Evolutionary conservation across 2,113 vertebrate species (phyloP).

Genomic region (Anser cygnoides): DNA sequence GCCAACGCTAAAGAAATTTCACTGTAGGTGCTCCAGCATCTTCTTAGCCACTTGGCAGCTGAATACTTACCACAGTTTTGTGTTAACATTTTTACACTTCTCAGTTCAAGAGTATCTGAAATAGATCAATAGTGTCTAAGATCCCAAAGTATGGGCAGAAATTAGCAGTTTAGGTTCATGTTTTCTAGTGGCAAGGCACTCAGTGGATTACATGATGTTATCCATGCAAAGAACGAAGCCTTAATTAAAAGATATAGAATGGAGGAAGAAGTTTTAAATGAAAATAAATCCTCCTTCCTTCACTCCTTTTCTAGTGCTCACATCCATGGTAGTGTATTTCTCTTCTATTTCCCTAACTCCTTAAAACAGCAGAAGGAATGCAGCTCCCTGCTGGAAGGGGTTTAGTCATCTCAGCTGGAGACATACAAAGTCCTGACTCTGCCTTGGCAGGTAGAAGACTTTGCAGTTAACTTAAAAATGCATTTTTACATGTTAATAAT

Average conservation of each 20-base stretch:
- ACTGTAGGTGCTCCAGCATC: background rate
- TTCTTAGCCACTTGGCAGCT: background rate
- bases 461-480: background rate
- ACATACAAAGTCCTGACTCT: background rate
- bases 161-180: background rate
- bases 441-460: slow-evolving; percentile 25
- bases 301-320: background rate
- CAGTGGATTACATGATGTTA: background rate
- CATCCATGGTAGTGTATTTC: background rate
- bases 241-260: background rate
- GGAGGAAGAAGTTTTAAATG: background rate
- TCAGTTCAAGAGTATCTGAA: background rate
- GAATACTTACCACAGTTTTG: background rate
- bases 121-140: background rate
- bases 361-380: slow-evolving; percentile 48
- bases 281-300: background rate
- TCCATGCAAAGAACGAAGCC: background rate
- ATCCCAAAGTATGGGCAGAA: background rate
- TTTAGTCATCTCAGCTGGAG: slow-evolving; percentile 52
- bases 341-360: background rate
- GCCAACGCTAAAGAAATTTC: background rate
- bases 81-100: background rate
- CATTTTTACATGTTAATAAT: background rate
- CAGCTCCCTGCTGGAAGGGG: slow-evolving; percentile 47
- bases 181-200: background rate